These are phyloP conservation scores for Mus pahari DNA, from an alignment of 2,113 vertebrate genomes.

Conservation along the genomic window DNA sequence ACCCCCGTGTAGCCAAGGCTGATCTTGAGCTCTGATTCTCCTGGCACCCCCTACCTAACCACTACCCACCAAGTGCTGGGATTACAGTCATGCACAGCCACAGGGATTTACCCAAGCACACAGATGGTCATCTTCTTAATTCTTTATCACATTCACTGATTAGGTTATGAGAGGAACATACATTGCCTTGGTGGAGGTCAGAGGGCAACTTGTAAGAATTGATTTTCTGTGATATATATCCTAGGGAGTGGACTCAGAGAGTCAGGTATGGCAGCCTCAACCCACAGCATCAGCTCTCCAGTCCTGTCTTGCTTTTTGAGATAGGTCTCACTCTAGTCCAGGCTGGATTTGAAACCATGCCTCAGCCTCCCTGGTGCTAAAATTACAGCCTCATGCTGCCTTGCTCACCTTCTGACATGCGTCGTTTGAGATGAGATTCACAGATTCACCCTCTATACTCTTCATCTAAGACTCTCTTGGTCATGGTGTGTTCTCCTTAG, in stretches of 20 bases:
- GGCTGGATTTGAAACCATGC: not conserved
- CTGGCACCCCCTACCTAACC: too few relatives aligned
- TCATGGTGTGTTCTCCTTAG: not conserved
- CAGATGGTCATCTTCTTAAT: not conserved
- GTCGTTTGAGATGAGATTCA: not conserved
- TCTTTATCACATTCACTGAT: not conserved
- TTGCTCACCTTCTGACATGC: not conserved
- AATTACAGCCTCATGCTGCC: not conserved
- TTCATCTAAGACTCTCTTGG: rapidly evolving
- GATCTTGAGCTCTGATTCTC: not conserved
- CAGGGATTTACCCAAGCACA: not conserved
- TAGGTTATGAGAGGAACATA: not conserved
- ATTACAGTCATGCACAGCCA: not conserved
- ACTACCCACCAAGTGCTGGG: not conserved
- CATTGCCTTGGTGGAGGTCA: not conserved
- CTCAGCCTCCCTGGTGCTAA: not conserved
- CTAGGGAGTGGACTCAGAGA: not conserved
- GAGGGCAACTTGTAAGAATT: too few relatives aligned
- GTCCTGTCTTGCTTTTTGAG: not conserved
- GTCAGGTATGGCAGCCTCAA: not conserved
- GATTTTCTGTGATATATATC: not conserved
- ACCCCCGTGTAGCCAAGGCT: not conserved
- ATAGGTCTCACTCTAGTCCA: not conserved
- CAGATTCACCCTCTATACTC: not conserved
- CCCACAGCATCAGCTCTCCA: not conserved